Conservation (phyloP, 2,797 vertebrate species). For the Falco rusticolus region DNA sequence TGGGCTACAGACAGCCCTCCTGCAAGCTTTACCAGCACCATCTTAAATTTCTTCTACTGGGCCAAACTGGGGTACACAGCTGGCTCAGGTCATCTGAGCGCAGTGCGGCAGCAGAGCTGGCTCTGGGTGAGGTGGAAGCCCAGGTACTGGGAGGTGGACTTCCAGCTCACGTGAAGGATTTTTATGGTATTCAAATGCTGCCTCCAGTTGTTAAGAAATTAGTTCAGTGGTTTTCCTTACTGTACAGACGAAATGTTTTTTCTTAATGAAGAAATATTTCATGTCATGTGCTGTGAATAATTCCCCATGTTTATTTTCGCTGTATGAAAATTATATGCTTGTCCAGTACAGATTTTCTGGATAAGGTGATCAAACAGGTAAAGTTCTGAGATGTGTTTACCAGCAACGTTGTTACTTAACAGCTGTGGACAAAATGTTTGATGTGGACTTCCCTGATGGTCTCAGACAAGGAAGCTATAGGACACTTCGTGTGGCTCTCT, state of each 20-base stretch:
- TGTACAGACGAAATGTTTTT: not conserved
- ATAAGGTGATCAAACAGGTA: not conserved
- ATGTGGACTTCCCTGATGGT: not conserved
- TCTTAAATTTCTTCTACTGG: not conserved
- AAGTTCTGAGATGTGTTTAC: not conserved
- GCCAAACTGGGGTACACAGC: not conserved
- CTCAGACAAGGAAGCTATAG: not conserved
- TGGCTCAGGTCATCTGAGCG: not conserved
- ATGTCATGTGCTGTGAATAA: not conserved
- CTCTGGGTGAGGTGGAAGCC: not conserved
- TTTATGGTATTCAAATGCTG: not conserved
- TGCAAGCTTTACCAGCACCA: not conserved
- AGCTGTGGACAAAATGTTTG: not conserved
- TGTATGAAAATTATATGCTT: not conserved
- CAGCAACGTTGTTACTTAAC: not conserved
- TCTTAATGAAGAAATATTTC: not conserved
- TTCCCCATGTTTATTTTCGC: not conserved
- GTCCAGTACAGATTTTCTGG: not conserved
- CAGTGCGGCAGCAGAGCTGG: not conserved
- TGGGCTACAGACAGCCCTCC: not conserved
- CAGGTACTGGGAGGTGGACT: not conserved
- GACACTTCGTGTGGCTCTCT: not conserved
- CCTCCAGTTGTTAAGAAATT: not conserved
- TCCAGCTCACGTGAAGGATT: not conserved
- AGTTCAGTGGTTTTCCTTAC: not conserved